Evolutionary conservation across 2,888 invertebrate genomes (phyloP).

Genomic region (Serripes groenlandicus): DNA sequence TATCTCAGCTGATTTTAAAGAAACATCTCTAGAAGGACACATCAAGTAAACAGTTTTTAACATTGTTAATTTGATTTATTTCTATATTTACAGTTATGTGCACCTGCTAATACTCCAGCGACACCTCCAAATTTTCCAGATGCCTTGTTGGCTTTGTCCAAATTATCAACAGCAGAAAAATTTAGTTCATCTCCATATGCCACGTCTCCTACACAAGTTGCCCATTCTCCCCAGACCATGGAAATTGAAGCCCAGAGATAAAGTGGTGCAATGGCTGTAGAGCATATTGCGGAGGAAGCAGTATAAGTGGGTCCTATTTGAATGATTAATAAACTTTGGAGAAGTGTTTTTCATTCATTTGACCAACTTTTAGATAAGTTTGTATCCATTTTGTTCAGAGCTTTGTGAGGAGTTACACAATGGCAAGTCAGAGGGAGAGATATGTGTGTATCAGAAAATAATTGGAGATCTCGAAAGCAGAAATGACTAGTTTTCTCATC

Average conservation of each 20-base stretch:
- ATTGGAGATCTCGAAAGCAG: slow-evolving; percentile 18
- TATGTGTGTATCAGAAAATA: neutral
- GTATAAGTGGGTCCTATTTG: slow-evolving; percentile 7
- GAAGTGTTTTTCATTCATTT: slow-evolving; percentile 26
- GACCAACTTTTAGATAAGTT: slow-evolving; percentile 12
- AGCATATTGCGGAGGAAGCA: neutral
- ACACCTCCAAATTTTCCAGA: slow-evolving; percentile 98
- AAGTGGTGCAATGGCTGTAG: slow-evolving; percentile 28
- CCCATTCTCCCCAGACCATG: slow-evolving; percentile 82
- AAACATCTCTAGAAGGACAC: too few species aligned
- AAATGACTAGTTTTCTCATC: slow-evolving; percentile 19
- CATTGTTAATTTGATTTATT: too few species aligned
- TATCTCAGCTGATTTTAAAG: too few species aligned
- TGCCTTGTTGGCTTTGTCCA: slow-evolving; percentile 94
- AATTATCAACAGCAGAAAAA: slow-evolving; percentile 91
- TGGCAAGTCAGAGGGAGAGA: neutral
- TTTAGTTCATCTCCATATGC: slow-evolving; percentile 81
- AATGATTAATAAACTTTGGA: slow-evolving; percentile 4
- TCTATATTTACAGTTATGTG: slow-evolving; percentile 92
- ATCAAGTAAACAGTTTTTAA: too few species aligned
- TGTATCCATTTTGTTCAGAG: slow-evolving; percentile 14
- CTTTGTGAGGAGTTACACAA: neutral
- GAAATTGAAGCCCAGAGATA: slow-evolving; percentile 81
- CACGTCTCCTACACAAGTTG: slow-evolving; percentile 79
- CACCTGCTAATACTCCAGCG: slow-evolving; percentile 97